Evolutionary conservation across 2,888 invertebrate genomes (phyloP).

Genomic region (Lymantria dispar): DNA sequence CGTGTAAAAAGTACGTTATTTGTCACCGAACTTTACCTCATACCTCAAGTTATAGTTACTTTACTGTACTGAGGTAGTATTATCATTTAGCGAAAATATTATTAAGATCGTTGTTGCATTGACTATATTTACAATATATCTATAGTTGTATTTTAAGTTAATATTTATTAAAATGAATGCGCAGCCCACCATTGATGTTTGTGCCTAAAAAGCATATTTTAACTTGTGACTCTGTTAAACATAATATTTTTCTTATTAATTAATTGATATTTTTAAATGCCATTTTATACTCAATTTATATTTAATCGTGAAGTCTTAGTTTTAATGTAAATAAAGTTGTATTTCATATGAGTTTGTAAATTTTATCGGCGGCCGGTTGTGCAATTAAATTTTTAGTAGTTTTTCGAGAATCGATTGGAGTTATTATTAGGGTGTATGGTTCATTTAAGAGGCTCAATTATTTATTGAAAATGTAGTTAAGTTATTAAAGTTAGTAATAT

Average conservation of each 20-base stretch:
- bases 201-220: slow-evolving; percentile 20
- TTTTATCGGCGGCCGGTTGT: slow-evolving; percentile 74
- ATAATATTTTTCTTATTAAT: neutral
- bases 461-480: slow-evolving; percentile 42
- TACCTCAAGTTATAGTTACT: slow-evolving; percentile 5
- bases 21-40: slow-evolving; percentile 58
- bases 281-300: slow-evolving; percentile 36
- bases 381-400: slow-evolving; percentile 65
- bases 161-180: slow-evolving; percentile 22
- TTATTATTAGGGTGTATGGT: slow-evolving; percentile 56
- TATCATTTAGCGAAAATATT: neutral
- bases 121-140: too few species aligned
- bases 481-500: slow-evolving; percentile 19
- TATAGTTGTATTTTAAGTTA: neutral
- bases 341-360: slow-evolving; percentile 49
- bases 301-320: slow-evolving; percentile 25
- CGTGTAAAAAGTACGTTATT: slow-evolving; percentile 5
- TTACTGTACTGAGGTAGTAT: neutral
- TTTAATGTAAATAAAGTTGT: slow-evolving; percentile 45
- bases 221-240: slow-evolving; percentile 2
- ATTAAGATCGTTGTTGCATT: too few species aligned
- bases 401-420: slow-evolving; percentile 42
- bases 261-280: slow-evolving; percentile 13
- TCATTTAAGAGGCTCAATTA: slow-evolving; percentile 57
- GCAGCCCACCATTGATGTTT: slow-evolving; percentile 29